Conservation (phyloP, 2,888 invertebrate genomes). For the Rhogogaster chlorosoma region DNA sequence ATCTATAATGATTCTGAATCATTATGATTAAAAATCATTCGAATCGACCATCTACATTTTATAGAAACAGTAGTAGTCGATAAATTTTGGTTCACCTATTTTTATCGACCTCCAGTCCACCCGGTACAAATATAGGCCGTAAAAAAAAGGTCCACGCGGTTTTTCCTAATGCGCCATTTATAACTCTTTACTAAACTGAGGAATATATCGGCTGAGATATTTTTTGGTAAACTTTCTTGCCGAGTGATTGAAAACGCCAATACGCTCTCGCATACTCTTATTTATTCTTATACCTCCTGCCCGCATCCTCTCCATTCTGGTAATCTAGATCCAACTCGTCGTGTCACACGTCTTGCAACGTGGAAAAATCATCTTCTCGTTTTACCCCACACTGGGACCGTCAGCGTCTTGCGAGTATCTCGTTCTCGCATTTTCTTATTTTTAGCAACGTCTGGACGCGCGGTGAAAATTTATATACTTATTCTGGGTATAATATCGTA, state of each 20-base stretch:
- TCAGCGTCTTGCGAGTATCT: background rate
- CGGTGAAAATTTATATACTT: background rate
- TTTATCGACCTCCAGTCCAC: background rate
- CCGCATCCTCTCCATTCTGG: background rate
- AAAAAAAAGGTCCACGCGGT: background rate
- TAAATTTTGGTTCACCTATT: background rate
- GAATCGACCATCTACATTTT: background rate
- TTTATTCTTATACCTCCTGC: background rate
- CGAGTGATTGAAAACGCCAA: background rate
- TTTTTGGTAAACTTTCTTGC: background rate
- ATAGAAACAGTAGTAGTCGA: background rate
- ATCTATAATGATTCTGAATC: background rate
- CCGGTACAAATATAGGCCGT: background rate
- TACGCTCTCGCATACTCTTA: background rate
- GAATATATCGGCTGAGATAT: background rate
- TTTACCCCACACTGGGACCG: background rate
- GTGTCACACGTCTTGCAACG: background rate
- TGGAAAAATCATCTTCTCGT: background rate
- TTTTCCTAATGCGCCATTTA: background rate
- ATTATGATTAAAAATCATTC: background rate
- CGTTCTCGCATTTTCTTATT: background rate
- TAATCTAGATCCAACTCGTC: background rate
- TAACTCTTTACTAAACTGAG: background rate
- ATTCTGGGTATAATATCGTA: background rate
- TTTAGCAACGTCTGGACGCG: background rate